A percentile compares a stretch with the other conserved stretches of the same genome.
phyloP scores from a whole-genome alignment of 1,140 invertebrate genomes.

The Drosophila chauvacae region DNA sequence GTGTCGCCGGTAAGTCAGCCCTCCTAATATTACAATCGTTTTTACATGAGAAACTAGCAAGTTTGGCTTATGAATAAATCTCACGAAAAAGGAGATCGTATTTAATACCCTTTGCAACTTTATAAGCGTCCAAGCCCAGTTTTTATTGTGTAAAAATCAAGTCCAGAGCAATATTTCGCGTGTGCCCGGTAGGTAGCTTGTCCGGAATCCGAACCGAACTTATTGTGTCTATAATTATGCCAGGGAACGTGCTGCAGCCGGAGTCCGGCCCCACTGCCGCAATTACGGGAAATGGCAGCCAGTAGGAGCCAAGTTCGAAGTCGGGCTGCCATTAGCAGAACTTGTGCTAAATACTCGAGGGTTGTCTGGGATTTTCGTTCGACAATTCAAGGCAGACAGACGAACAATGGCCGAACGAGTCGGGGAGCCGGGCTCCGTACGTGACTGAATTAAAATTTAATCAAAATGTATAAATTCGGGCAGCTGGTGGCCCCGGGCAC shows the following conservation, averaged over 20 bases:
- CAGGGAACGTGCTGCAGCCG: constrained; percentile 45
- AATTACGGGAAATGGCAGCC: constrained; percentile 35
- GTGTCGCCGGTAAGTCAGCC: constrained; percentile 87
- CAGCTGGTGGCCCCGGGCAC: neutral
- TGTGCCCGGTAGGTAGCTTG: neutral
- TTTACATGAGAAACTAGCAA: neutral
- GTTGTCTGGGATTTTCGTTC: constrained; percentile 54
- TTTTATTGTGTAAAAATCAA: neutral
- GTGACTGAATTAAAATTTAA: constrained; percentile 84
- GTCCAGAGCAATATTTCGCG: neutral
- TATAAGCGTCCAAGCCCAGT: too few relatives aligned
- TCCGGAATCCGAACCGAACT: constrained; percentile 29
- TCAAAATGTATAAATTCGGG: constrained; percentile 77
- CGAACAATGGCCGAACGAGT: constrained; percentile 45
- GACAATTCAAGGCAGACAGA: constrained; percentile 45
- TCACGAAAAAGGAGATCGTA: neutral
- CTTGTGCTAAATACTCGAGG: constrained; percentile 73
- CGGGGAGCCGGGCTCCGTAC: constrained; percentile 56
- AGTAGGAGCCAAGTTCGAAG: constrained; percentile 30
- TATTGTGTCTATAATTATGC: constrained; percentile 55
- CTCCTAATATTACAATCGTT: neutral
- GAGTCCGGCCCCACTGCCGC: constrained; percentile 24
- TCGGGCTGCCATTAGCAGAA: constrained; percentile 64
- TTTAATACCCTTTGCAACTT: neutral
- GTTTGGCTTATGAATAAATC: neutral